Base-by-base conservation (phyloP, 2,113 vertebrate genomes). In the Rhynchomys soricoides region DNA sequence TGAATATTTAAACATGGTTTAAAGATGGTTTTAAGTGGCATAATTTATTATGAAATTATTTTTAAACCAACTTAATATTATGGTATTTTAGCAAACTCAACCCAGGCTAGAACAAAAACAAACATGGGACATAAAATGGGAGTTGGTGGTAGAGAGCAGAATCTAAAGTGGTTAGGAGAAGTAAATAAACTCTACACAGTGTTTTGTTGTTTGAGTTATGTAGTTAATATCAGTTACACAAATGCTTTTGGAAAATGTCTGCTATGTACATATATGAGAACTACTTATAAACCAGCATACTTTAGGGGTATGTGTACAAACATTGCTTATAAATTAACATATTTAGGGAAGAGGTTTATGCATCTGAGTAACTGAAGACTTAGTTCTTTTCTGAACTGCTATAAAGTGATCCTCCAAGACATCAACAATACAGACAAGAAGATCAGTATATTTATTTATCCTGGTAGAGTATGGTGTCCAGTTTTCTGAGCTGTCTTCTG, bases 41-140 rank as follows among this genome's bases (percentile, higher is more conserved):
- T 43, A 70, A 94, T 90, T 96, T 96, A 90, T 83, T 93, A 74
- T 95, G 75, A 95, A 94, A 96, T 95, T 74, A 59, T 57, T 95
- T 95, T 92, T 64, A 94, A 94, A 88, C 16, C 31, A 92, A 94
- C 48, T 86, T 93, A 95, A 86, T 50, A 91, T 95, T 95, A 68
- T 77, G 43, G 4, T 95, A 92, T 93, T 78, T 86, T 94, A 89
- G 95, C 31, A 96, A 96, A 87, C n/a, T 45, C 75, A 93, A 90
- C 40, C 34, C 89, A 97, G 94, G 83, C 37, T 89, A 96, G 88
- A 97, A n/a, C 52, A 81, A 90, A 89, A 86, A 88, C 87, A 97
- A 96, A 93, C 45, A 86, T 48, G 64, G 50, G 24, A 31, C 52
- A 86, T 78, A 24, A 73, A 86, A 83, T 37, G 34, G 57, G 21